Percentiles rank a stretch among this genome's conserved stretches.
phyloP scores from a whole-genome alignment of 2,888 invertebrate species.

The Cenopis cana region DNA sequence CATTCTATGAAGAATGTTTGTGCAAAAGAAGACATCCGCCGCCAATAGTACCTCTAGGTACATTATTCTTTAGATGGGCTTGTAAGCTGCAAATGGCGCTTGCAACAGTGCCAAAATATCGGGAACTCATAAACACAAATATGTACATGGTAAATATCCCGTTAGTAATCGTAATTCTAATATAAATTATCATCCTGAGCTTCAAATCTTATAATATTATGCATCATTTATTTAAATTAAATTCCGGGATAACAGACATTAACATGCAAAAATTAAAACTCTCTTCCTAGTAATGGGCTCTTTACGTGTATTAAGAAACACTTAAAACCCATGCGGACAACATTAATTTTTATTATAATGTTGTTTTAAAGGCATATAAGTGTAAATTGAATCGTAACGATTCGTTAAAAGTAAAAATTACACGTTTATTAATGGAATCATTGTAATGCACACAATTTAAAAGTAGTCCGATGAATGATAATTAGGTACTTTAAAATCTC shows the following conservation, averaged over 20 bases:
- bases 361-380: neutral
- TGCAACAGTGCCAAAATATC: no score
- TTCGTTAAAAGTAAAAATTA: neutral
- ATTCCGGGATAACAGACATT: neutral
- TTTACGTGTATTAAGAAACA: neutral
- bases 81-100: no score
- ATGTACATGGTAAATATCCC: no score
- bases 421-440: neutral
- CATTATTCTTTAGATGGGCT: no score
- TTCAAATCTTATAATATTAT: no score
- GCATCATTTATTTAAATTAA: neutral
- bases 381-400: neutral
- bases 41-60: no score
- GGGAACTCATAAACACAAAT: no score
- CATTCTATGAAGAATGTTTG: no score
- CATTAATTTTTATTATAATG: neutral
- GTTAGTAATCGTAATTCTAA: no score
- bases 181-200: no score
- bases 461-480: conserved; percentile 13
- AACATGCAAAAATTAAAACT: neutral
- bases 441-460: neutral
- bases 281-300: neutral
- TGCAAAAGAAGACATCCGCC: no score
- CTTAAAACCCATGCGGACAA: neutral
- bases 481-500: neutral